Conservation (phyloP, 2,113 vertebrate species). For the Sterrhoptilus dennistouni region DNA sequence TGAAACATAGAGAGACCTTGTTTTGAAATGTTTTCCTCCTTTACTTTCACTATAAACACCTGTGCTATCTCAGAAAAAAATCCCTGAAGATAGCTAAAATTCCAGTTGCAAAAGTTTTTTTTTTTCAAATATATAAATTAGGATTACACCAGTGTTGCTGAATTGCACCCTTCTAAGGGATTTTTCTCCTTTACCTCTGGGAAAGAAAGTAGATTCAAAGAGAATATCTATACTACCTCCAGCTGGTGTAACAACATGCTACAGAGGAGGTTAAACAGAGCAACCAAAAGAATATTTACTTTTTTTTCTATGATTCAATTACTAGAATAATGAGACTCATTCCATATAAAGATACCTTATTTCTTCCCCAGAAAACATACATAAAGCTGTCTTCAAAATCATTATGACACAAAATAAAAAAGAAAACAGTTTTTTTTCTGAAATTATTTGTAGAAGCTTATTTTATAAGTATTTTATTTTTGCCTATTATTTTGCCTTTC, state of each 20-base stretch:
- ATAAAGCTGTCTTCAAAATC: background rate
- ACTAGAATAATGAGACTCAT: background rate
- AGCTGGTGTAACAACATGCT: background rate
- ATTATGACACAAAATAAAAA: background rate
- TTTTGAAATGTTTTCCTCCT: conserved; percentile 12
- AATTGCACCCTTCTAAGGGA: background rate
- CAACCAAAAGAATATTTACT: background rate
- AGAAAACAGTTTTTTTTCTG: rapidly evolving
- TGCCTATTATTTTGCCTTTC: background rate
- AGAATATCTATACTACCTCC: background rate
- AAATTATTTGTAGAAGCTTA: background rate
- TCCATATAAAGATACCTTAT: background rate
- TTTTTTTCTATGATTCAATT: background rate
- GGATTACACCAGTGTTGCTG: rapidly evolving
- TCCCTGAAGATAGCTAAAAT: rapidly evolving
- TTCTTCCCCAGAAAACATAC: background rate
- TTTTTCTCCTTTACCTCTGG: background rate
- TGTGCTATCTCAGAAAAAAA: background rate
- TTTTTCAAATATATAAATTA: background rate
- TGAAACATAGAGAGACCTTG: background rate
- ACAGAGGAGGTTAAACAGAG: background rate
- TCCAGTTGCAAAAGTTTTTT: background rate
- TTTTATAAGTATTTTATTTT: background rate
- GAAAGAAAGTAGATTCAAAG: background rate
- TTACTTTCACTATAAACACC: background rate